These are phyloP conservation scores for Allacma fusca DNA, from an alignment of 2,888 invertebrate species.

Conservation along the genomic window DNA sequence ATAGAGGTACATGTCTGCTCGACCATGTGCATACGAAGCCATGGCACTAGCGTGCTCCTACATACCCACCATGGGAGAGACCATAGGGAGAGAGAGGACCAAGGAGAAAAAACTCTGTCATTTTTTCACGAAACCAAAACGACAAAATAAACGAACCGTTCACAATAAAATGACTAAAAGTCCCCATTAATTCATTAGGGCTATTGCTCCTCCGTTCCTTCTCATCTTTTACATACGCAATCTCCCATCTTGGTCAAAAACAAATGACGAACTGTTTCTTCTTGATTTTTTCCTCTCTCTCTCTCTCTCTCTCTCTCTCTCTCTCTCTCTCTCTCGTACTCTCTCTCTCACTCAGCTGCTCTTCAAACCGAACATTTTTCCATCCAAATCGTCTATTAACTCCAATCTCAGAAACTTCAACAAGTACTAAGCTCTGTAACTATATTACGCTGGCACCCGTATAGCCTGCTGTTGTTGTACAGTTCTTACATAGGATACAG, in stretches of 20 bases:
- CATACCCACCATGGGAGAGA: neutral
- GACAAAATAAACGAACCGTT: slow-evolving; percentile 62
- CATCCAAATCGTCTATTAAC: slow-evolving; percentile 35
- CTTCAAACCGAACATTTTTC: slow-evolving; percentile 33
- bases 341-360: neutral
- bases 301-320: neutral
- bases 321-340: slow-evolving; percentile 8
- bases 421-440: slow-evolving; percentile 11
- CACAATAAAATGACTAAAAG: slow-evolving; percentile 61
- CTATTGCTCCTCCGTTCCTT: slow-evolving; percentile 56
- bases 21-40: too few species aligned
- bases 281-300: slow-evolving; percentile 33
- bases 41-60: too few species aligned
- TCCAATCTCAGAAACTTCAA: slow-evolving; percentile 28
- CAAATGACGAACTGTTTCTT: slow-evolving; percentile 40
- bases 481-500: too few species aligned
- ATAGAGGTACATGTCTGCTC: neutral
- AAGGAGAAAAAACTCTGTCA: slow-evolving; percentile 46
- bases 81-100: slow-evolving; percentile 9
- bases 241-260: slow-evolving; percentile 25
- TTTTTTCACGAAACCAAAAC: slow-evolving; percentile 59
- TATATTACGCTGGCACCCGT: too few species aligned
- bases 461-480: too few species aligned
- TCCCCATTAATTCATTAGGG: slow-evolving; percentile 61
- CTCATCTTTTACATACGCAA: slow-evolving; percentile 27